Evolutionary conservation across 2,797 vertebrate species (phyloP).

Genomic region (Neoniphon sammara): DNA sequence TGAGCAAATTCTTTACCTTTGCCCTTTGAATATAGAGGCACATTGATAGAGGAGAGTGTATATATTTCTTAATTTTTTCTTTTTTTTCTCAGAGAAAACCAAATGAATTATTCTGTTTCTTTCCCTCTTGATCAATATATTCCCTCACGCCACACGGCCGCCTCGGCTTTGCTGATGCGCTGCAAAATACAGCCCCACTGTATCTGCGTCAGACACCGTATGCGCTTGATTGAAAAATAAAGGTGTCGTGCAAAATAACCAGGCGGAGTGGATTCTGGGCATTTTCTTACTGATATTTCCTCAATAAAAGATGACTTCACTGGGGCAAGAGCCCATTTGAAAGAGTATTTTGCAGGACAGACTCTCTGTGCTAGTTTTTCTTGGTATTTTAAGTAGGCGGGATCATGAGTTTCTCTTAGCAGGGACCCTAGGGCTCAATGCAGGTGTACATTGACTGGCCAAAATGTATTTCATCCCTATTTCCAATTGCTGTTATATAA

Average conservation of each 20-base stretch:
- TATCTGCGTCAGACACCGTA: neutral
- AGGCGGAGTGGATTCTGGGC: too few relatives aligned
- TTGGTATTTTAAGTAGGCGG: constrained; percentile 36
- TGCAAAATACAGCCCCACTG: neutral
- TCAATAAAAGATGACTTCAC: too few relatives aligned
- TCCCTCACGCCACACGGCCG: neutral
- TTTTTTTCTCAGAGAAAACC: neutral
- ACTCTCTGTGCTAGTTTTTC: constrained; percentile 22
- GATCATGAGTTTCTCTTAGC: constrained; percentile 42
- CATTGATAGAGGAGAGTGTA: neutral
- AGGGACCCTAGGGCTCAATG: neutral
- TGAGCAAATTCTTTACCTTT: neutral
- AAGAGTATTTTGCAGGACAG: constrained; percentile 6
- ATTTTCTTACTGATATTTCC: too few relatives aligned
- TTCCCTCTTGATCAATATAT: constrained; percentile 27
- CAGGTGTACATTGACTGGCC: too few relatives aligned
- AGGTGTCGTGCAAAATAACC: too few relatives aligned
- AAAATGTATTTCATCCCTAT: too few relatives aligned
- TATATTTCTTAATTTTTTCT: too few relatives aligned
- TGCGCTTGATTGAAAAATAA: neutral
- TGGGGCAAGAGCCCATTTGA: neutral
- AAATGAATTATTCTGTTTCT: constrained; percentile 16
- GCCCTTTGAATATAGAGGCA: neutral
- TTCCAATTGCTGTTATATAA: neutral
- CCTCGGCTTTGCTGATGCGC: neutral